Conservation (phyloP, 2,888 invertebrate species). For the Pardosa pseudoannulata region DNA sequence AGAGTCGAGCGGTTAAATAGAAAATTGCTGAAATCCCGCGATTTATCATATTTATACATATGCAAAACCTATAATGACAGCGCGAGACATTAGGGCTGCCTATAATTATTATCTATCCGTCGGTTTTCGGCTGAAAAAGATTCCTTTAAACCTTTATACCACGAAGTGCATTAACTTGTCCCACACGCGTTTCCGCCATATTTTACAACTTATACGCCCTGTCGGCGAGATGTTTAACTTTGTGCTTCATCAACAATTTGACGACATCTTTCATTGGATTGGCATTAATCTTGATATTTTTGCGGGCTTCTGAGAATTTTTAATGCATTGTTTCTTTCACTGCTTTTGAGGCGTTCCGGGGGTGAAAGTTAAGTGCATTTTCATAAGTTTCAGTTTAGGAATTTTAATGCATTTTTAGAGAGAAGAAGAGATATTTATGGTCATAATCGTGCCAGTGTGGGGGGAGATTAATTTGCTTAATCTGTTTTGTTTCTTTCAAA, state of each 20-base stretch:
- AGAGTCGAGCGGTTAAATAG: conserved; percentile 37
- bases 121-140: conserved; percentile 6
- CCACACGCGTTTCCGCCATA: conserved; percentile 62
- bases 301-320: conserved; percentile 6
- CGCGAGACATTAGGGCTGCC: conserved; percentile 25
- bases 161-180: conserved; percentile 52
- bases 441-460: background rate
- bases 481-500: background rate
- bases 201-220: conserved; percentile 31
- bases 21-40: conserved; percentile 49
- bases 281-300: conserved; percentile 13
- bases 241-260: conserved; percentile 14
- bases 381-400: background rate
- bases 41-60: conserved; percentile 68
- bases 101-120: conserved; percentile 61
- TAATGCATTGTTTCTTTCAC: conserved; percentile 10
- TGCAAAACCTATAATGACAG: conserved; percentile 54
- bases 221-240: conserved; percentile 12
- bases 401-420: background rate
- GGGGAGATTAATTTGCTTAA: background rate
- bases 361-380: background rate
- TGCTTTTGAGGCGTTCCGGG: too few species aligned
- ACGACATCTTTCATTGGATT: conserved; percentile 15
- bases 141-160: conserved; percentile 9
- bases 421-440: background rate